Evolutionary conservation across 2,113 vertebrate genomes (phyloP).

Genomic region (Campylomormyrus tamandua): DNA sequence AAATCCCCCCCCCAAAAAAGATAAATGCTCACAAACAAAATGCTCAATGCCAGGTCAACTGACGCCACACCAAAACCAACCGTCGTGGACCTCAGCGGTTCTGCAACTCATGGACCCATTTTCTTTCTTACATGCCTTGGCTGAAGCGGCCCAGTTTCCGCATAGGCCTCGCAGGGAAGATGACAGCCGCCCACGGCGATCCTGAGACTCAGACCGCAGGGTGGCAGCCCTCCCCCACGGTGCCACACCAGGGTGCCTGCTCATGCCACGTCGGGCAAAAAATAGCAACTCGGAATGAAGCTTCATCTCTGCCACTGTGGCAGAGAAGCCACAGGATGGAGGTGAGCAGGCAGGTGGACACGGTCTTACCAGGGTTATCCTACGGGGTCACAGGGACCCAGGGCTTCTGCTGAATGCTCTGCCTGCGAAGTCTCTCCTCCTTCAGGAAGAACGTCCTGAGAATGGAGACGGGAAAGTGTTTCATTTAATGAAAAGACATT

Average conservation of each 20-base stretch:
- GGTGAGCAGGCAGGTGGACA: not conserved
- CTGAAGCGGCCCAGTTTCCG: not conserved
- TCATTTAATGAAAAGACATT: constrained; percentile 60
- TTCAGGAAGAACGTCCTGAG: constrained; percentile 46
- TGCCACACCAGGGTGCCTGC: not conserved
- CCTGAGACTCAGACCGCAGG: not conserved
- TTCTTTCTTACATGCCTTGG: not conserved
- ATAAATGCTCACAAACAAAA: not conserved
- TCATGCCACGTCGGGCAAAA: not conserved
- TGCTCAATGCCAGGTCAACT: not conserved
- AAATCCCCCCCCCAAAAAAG: not conserved
- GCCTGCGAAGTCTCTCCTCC: not conserved
- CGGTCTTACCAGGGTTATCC: not conserved
- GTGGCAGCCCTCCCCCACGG: not conserved
- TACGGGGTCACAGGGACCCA: not conserved
- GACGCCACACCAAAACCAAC: not conserved
- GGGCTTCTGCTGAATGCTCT: not conserved
- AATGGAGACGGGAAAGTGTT: constrained; percentile 51
- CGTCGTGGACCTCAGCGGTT: not conserved
- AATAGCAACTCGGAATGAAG: not conserved
- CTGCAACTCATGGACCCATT: not conserved
- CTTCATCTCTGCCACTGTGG: not conserved
- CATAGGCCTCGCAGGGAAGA: not conserved
- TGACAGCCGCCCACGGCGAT: not conserved
- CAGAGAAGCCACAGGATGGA: not conserved